These are phyloP conservation scores for honey bee (Apis mellifera) DNA, from an alignment of 1,140 invertebrate species.

Conservation along the genomic window Amel_HAv3.1 CM009931.2:15741501-15742000, in stretches of 20 bases:
- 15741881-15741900: conserved; percentile 17
- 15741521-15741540: background rate
- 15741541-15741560: background rate
- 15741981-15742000: background rate
- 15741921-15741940: background rate
- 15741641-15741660: conserved; percentile 21
- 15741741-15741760: background rate
- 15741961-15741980: background rate
- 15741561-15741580: background rate
- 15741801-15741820: background rate
- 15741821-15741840: too few relatives aligned
- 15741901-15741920: conserved; percentile 7
- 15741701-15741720: conserved; percentile 16
- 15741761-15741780: conserved; percentile 14
- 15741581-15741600: background rate
- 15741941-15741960: background rate
- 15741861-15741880: conserved; percentile 1
- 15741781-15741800: conserved; percentile 4
- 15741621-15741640: conserved; percentile 1
- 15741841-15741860: background rate
- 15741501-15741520: background rate
- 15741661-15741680: conserved; percentile 35
- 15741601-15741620: background rate
- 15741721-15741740: background rate
- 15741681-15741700: conserved; percentile 14